Evolutionary conservation across 2,888 invertebrate genomes (phyloP).

Genomic region (Agrilus cyanescens): DNA sequence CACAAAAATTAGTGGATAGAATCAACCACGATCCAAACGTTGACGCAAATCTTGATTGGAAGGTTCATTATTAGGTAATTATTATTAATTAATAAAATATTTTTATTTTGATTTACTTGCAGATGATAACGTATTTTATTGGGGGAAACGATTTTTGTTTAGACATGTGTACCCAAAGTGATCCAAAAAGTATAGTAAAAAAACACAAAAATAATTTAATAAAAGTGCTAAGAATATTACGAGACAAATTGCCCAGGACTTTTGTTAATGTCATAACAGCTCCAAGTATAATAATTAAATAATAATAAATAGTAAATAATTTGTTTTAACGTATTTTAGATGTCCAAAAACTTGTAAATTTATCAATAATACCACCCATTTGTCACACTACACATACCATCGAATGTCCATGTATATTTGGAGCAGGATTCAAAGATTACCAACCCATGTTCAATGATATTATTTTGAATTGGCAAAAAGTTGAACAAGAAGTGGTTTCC

Average conservation of each 20-base stretch:
- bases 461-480: constrained; percentile 41
- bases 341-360: constrained; percentile 32
- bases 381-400: constrained; percentile 36
- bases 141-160: constrained; percentile 68
- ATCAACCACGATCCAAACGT: constrained; percentile 49
- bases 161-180: constrained; percentile 51
- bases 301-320: background rate
- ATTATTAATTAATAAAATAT: background rate
- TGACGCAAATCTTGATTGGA: constrained; percentile 54
- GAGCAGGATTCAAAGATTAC: constrained; percentile 24
- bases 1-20: constrained; percentile 53
- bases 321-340: constrained; percentile 26
- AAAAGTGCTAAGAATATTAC: constrained; percentile 53
- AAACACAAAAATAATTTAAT: constrained; percentile 51
- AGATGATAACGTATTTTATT: constrained; percentile 62
- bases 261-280: constrained; percentile 60
- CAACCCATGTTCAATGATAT: constrained; percentile 33
- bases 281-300: constrained; percentile 40
- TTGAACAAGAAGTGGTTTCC: constrained; percentile 40
- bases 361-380: constrained; percentile 28
- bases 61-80: constrained; percentile 38
- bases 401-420: constrained; percentile 47
- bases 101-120: constrained; percentile 34
- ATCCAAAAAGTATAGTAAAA: constrained; percentile 44
- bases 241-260: constrained; percentile 52